Evolutionary conservation across 2,888 invertebrate species (phyloP).

Genomic region (Mythimna lalbum): DNA sequence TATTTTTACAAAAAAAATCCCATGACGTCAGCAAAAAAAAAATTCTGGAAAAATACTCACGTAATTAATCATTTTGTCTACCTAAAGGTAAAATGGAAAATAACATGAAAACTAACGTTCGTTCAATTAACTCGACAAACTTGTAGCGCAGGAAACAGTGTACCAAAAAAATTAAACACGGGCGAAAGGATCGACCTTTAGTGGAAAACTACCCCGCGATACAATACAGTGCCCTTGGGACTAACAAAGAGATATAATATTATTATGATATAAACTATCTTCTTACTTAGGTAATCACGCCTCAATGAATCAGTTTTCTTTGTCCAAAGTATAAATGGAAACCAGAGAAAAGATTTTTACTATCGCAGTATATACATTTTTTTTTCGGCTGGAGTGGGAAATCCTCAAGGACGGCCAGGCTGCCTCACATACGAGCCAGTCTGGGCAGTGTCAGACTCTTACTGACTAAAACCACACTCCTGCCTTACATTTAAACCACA

Average conservation of each 20-base stretch:
- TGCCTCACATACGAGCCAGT: too few relatives aligned
- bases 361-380: too few relatives aligned
- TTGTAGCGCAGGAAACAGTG: neutral
- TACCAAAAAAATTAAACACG: neutral
- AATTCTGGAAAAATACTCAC: too few relatives aligned
- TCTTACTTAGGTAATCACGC: conserved; percentile 19
- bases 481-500: too few relatives aligned
- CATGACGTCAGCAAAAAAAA: too few relatives aligned
- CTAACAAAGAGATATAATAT: conserved; percentile 16
- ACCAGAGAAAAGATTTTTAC: neutral
- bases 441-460: too few relatives aligned
- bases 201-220: conserved; percentile 1
- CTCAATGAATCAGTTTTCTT: conserved; percentile 21
- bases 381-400: too few relatives aligned
- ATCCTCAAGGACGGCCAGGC: too few relatives aligned
- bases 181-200: conserved; percentile 1
- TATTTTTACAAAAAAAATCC: too few relatives aligned
- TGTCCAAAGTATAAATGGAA: neutral
- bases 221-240: conserved; percentile 21
- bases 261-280: conserved; percentile 14
- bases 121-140: conserved; percentile 8
- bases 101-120: neutral
- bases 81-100: too few relatives aligned
- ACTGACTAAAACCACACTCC: too few relatives aligned
- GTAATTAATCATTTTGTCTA: too few relatives aligned